Evolutionary conservation across 2,797 vertebrate species (phyloP).

Genomic region (Scarus forsteni): DNA sequence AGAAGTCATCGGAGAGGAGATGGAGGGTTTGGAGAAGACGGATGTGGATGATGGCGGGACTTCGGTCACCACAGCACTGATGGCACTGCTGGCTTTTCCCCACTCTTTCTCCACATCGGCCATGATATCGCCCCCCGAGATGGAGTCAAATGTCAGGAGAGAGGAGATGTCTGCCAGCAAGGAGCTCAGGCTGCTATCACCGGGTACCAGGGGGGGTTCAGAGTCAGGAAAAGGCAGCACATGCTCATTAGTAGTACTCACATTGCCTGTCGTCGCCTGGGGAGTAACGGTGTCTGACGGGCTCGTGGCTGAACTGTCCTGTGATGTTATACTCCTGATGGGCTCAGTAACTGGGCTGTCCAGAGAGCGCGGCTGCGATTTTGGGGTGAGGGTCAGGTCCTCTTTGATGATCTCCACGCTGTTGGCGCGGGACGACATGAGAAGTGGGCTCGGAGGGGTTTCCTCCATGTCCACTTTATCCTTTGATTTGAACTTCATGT

Average conservation of each 20-base stretch:
- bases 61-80: constrained; percentile 68
- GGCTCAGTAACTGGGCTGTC: constrained; percentile 64
- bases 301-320: constrained; percentile 60
- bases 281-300: constrained; percentile 45
- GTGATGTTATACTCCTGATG: constrained; percentile 38
- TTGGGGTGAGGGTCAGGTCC: constrained; percentile 83
- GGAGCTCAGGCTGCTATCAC: constrained; percentile 89
- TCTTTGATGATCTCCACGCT: constrained; percentile 89
- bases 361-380: constrained; percentile 70
- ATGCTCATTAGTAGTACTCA: constrained; percentile 59
- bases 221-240: constrained; percentile 79
- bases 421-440: constrained; percentile 84
- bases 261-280: constrained; percentile 33
- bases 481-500: constrained; percentile 88
- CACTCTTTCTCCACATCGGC: constrained; percentile 94
- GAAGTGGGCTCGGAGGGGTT: constrained; percentile 82
- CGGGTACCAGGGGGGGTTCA: constrained; percentile 87
- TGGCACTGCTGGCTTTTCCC: constrained; percentile 80
- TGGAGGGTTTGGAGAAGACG: constrained; percentile 57
- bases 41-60: constrained; percentile 51
- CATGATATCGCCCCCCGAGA: constrained; percentile 95
- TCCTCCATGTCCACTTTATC: constrained; percentile 87
- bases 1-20: constrained; percentile 47
- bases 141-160: constrained; percentile 98
- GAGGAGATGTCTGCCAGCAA: constrained; percentile 98